Conservation (phyloP, 2,113 vertebrate genomes). For the Labrus mixtus region DNA sequence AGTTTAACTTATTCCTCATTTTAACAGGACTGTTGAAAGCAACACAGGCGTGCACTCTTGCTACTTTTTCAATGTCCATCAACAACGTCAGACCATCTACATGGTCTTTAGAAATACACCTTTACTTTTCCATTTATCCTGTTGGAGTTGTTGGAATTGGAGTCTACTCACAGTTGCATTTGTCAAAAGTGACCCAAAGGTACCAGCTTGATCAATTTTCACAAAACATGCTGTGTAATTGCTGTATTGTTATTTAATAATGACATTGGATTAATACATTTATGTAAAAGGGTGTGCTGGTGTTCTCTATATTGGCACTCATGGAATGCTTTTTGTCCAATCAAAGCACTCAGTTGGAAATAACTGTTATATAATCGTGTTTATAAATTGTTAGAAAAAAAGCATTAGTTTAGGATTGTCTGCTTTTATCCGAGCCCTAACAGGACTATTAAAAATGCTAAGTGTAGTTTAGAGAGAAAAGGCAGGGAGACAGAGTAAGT, state of each 20-base stretch:
- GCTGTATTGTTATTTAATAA: neutral
- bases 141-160: too few species aligned
- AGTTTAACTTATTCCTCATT: too few species aligned
- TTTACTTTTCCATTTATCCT: neutral
- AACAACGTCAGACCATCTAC: too few species aligned
- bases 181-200: neutral
- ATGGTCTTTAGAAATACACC: too few species aligned
- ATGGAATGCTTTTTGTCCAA: neutral
- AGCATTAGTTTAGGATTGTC: neutral
- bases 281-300: neutral
- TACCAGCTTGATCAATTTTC: neutral
- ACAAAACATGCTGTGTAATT: neutral
- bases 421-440: conserved; percentile 7
- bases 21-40: too few species aligned
- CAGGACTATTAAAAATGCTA: conserved; percentile 3
- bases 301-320: neutral
- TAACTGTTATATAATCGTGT: neutral
- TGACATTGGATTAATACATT: neutral
- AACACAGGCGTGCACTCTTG: too few species aligned
- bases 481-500: conserved; percentile 22
- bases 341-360: neutral
- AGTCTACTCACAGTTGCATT: too few species aligned
- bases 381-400: neutral
- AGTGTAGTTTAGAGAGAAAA: conserved; percentile 14
- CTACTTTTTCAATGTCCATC: too few species aligned